A percentile compares a stretch with the other conserved stretches of the same genome.
Evolutionary conservation across 1,140 invertebrate genomes (phyloP).

Genomic region (Psilanteris sp.): DNA sequence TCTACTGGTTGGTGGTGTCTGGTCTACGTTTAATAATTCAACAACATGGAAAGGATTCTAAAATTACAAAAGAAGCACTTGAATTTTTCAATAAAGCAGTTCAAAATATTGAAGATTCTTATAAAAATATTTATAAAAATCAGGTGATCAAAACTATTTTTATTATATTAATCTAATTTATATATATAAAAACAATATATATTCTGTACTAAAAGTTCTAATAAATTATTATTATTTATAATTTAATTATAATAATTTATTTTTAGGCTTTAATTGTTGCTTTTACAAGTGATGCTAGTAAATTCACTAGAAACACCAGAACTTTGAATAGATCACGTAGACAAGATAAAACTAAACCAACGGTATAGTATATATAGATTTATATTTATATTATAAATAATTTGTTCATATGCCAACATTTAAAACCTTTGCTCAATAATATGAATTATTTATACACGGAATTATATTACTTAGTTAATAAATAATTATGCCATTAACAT

Average conservation of each 20-base stretch:
- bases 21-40: slow-evolving; percentile 83
- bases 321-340: slow-evolving; percentile 58
- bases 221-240: too few relatives aligned
- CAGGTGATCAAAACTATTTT: slow-evolving; percentile 76
- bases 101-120: slow-evolving; percentile 81
- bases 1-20: slow-evolving; percentile 84
- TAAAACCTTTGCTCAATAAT: too few relatives aligned
- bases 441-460: too few relatives aligned
- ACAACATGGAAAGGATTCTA: slow-evolving; percentile 84
- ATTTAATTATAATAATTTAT: too few relatives aligned
- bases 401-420: too few relatives aligned
- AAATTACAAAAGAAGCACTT: slow-evolving; percentile 84
- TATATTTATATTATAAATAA: too few relatives aligned
- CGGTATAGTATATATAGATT: slow-evolving; percentile 9
- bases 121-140: slow-evolving; percentile 84
- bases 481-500: too few relatives aligned
- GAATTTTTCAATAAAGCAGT: slow-evolving; percentile 83
- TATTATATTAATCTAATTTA: neutral
- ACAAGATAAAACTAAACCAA: neutral
- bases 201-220: too few relatives aligned
- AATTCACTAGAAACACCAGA: slow-evolving; percentile 72
- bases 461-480: too few relatives aligned
- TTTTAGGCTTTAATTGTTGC: slow-evolving; percentile 81
- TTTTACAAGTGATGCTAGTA: slow-evolving; percentile 84
- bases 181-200: too few relatives aligned